phyloP scores from a whole-genome alignment of 2,888 invertebrate genomes.

The Linnaemya tessellans region DNA sequence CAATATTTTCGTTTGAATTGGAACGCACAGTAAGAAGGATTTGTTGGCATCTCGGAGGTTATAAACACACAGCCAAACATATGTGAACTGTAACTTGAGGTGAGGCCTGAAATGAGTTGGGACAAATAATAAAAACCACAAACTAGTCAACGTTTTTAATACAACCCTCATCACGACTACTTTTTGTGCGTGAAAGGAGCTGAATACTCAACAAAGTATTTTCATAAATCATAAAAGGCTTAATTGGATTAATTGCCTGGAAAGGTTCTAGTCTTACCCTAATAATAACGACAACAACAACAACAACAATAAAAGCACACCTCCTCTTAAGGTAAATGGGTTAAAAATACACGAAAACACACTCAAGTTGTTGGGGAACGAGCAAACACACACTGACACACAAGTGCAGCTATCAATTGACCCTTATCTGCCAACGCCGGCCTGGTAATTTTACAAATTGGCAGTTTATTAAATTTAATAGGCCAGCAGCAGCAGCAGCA shows the following conservation, averaged over 20 bases:
- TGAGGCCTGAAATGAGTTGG: not conserved
- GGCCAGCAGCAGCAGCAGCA: too few relatives aligned
- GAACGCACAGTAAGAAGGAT: too few relatives aligned
- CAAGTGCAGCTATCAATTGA: conserved; percentile 19
- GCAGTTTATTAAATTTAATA: conserved; percentile 69
- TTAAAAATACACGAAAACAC: conserved; percentile 8
- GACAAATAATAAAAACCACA: not conserved
- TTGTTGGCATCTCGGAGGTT: too few relatives aligned
- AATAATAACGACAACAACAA: not conserved
- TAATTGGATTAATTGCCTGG: conserved; percentile 23
- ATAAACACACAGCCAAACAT: not conserved
- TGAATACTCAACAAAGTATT: conserved; percentile 1
- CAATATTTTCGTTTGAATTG: too few relatives aligned
- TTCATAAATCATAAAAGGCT: conserved; percentile 19
- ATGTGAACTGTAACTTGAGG: not conserved
- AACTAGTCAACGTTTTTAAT: not conserved
- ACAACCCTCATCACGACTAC: not conserved
- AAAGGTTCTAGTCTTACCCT: not conserved
- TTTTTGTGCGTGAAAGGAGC: not conserved
- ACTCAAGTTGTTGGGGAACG: conserved; percentile 6
- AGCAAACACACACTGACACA: not conserved
- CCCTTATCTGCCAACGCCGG: conserved; percentile 1
- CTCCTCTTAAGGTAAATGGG: conserved; percentile 10
- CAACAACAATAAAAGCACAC: too few relatives aligned
- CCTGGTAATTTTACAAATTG: conserved; percentile 67